Conservation (phyloP, 2,888 invertebrate species). For the Mechanitis mazaeus region DNA sequence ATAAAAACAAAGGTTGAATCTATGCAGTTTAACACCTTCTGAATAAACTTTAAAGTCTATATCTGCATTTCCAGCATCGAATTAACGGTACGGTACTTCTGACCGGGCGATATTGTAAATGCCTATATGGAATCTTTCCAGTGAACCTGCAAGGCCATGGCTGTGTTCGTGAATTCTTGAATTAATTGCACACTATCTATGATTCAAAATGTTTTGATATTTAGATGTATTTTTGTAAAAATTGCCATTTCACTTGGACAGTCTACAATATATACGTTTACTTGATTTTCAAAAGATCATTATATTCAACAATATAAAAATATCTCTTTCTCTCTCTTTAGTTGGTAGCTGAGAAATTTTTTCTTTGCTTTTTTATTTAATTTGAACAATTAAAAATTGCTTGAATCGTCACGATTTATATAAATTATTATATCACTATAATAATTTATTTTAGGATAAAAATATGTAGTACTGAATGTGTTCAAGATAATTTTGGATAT, state of each 20-base stretch:
- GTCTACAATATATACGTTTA: no score
- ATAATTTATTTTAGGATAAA: no score
- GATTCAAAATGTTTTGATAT: no score
- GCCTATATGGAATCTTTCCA: conserved; percentile 30
- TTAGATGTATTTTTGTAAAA: no score
- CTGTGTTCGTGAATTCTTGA: conserved; percentile 8
- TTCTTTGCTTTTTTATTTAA: neutral
- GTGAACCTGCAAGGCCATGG: conserved; percentile 25
- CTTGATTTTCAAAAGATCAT: no score
- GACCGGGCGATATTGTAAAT: conserved; percentile 27
- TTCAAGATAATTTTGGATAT: conserved; percentile 19
- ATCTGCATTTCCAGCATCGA: neutral
- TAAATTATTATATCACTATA: no score
- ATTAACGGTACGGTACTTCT: conserved; percentile 19
- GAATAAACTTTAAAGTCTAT: neutral
- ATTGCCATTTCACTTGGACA: no score
- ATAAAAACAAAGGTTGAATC: no score
- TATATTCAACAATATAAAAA: conserved; percentile 1
- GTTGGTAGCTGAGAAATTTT: conserved; percentile 13
- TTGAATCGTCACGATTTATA: no score
- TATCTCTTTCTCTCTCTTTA: conserved; percentile 8
- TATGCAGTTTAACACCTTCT: neutral
- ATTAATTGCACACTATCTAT: neutral
- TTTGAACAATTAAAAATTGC: no score
- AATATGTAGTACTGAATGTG: conserved; percentile 8